A percentile compares a stretch with the other conserved stretches of the same genome.
Evolutionary conservation across 2,113 vertebrate genomes (phyloP).

Genomic region (Oryzias javanicus): DNA sequence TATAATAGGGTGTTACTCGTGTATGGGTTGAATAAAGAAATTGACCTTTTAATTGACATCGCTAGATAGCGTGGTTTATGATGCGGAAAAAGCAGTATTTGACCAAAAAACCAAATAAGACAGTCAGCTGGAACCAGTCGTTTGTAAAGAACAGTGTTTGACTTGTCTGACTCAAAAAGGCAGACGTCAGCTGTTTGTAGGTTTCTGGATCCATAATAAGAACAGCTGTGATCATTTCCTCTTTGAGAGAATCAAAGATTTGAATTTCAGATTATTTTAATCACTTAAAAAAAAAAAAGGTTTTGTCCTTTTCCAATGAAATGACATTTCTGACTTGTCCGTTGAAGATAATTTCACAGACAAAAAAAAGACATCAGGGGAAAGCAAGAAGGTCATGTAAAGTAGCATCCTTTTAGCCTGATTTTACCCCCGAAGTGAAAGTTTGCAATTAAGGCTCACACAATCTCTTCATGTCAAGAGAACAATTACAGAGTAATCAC

Average conservation of each 20-base stretch:
- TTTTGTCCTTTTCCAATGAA: not conserved
- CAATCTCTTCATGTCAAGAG: slow-evolving; percentile 68
- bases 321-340: slow-evolving; percentile 3
- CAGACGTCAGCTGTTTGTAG: too few species aligned
- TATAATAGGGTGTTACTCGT: too few species aligned
- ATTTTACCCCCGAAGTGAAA: slow-evolving; percentile 57
- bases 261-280: slow-evolving; percentile 1
- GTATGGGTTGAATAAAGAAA: too few species aligned
- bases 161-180: too few species aligned
- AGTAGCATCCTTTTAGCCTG: slow-evolving; percentile 57
- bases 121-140: too few species aligned
- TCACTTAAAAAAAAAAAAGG: not conserved
- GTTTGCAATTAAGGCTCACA: slow-evolving; percentile 58
- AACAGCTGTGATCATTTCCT: not conserved
- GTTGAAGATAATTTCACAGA: slow-evolving; percentile 37
- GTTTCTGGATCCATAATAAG: too few species aligned
- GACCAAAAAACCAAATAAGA: too few species aligned
- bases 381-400: slow-evolving; percentile 46
- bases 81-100: too few species aligned
- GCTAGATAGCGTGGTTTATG: too few species aligned
- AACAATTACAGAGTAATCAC: slow-evolving; percentile 46
- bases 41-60: too few species aligned
- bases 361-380: slow-evolving; percentile 10
- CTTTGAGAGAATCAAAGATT: not conserved
- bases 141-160: too few species aligned